Conservation (phyloP, 2,888 invertebrate genomes). For the Sylvicola cinctus region DNA sequence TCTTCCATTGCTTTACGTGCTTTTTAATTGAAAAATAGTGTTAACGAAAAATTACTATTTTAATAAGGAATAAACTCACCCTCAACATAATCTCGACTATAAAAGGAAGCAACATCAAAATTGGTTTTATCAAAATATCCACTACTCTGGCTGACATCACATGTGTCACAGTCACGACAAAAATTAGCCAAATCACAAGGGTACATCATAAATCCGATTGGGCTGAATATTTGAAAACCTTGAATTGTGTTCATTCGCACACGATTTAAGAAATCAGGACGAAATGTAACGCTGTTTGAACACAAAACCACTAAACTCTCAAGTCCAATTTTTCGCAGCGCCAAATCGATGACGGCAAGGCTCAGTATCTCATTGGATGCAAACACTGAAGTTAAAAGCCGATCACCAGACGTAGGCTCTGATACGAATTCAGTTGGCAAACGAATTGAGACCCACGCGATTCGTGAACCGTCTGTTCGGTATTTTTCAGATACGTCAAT, state of each 20-base stretch:
- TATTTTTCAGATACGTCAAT: slow-evolving; percentile 39
- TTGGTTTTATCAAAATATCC: slow-evolving; percentile 63
- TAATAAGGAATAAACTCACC: slow-evolving; percentile 25
- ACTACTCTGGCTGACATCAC: slow-evolving; percentile 47
- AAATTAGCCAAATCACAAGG: slow-evolving; percentile 40
- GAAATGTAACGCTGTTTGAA: slow-evolving; percentile 45
- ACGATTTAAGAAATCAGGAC: slow-evolving; percentile 73
- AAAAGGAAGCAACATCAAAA: slow-evolving; percentile 57
- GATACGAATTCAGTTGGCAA: slow-evolving; percentile 25
- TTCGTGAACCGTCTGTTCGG: slow-evolving; percentile 41
- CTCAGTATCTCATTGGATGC: slow-evolving; percentile 22
- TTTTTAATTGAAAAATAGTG: slow-evolving; percentile 20
- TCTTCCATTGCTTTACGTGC: slow-evolving; percentile 38
- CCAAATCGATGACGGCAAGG: slow-evolving; percentile 40
- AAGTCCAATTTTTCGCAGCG: slow-evolving; percentile 43
- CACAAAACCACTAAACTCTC: slow-evolving; percentile 53
- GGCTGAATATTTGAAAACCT: slow-evolving; percentile 74
- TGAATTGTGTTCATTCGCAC: slow-evolving; percentile 86
- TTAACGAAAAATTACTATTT: not conserved
- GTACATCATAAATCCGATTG: slow-evolving; percentile 80
- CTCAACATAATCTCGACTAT: slow-evolving; percentile 57
- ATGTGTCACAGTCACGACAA: slow-evolving; percentile 29
- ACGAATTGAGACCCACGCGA: slow-evolving; percentile 48
- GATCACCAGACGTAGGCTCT: slow-evolving; percentile 10
- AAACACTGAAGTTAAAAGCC: slow-evolving; percentile 21